These are phyloP conservation scores for Venturia canescens DNA, from an alignment of 1,140 invertebrate genomes.

Conservation along the genomic window DNA sequence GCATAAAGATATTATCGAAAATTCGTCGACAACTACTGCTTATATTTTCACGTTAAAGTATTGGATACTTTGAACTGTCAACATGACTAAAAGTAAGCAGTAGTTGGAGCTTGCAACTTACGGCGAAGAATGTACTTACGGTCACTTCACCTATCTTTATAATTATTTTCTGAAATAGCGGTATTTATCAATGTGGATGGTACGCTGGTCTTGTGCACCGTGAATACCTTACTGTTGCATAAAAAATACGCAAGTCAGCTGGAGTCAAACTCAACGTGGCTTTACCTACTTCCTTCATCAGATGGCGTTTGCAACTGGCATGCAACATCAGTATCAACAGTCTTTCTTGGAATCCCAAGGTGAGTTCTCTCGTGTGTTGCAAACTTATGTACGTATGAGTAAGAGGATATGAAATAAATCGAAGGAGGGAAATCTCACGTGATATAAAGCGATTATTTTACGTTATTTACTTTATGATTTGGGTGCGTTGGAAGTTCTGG, in stretches of 20 bases:
- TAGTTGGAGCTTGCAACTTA: background rate
- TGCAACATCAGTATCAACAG: slow-evolving; percentile 9
- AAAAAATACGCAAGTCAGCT: background rate
- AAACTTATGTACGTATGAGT: slow-evolving; percentile 4
- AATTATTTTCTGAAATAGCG: background rate
- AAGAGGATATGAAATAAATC: background rate
- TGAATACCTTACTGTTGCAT: background rate
- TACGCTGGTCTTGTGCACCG: background rate
- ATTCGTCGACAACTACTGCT: background rate
- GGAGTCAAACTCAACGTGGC: background rate
- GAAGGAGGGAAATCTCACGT: slow-evolving; percentile 46
- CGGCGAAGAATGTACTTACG: background rate
- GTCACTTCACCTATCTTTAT: background rate
- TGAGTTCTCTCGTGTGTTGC: background rate
- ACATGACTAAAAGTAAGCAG: background rate
- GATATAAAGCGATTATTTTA: slow-evolving; percentile 64
- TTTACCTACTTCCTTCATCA: background rate
- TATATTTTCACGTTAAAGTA: background rate
- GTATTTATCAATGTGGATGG: background rate
- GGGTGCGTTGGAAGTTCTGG: slow-evolving; percentile 53
- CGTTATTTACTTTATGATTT: slow-evolving; percentile 70
- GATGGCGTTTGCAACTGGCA: slow-evolving; percentile 9
- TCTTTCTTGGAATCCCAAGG: background rate
- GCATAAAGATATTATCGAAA: background rate
- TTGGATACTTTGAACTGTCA: background rate